Evolutionary conservation across 1,140 invertebrate species (phyloP).

Genomic region (Coelopa frigida): DNA sequence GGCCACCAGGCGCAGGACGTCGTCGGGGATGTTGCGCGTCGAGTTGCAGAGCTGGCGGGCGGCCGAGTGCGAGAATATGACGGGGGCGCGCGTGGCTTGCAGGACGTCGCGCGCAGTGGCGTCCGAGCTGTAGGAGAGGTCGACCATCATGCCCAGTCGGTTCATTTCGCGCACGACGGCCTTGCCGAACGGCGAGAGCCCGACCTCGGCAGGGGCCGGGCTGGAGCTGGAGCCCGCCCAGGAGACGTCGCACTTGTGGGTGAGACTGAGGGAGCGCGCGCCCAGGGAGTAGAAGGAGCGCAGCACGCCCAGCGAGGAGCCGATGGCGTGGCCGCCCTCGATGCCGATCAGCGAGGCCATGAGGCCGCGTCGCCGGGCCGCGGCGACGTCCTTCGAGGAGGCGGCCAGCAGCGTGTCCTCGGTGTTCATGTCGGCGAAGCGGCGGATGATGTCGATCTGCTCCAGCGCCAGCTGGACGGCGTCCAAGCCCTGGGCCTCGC

Average conservation of each 20-base stretch:
- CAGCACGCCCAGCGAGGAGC: conserved; percentile 73
- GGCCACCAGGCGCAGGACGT: conserved; percentile 71
- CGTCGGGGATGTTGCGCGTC: conserved; percentile 81
- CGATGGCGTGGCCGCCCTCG: conserved; percentile 79
- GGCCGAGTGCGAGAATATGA: conserved; percentile 88
- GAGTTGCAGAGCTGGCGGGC: conserved; percentile 80
- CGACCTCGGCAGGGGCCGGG: conserved; percentile 42
- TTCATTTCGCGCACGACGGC: conserved; percentile 81
- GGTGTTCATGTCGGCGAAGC: conserved; percentile 70
- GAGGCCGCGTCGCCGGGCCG: conserved; percentile 66
- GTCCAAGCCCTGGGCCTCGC: conserved; percentile 71
- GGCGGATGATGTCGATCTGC: conserved; percentile 82
- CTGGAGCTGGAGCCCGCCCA: conserved; percentile 54
- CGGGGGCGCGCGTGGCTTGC: conserved; percentile 74
- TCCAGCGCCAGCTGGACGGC: conserved; percentile 79
- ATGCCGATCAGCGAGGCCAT: conserved; percentile 79
- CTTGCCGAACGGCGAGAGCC: conserved; percentile 61
- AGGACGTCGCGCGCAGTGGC: conserved; percentile 79
- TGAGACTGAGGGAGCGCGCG: conserved; percentile 71
- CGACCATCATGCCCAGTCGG: conserved; percentile 88
- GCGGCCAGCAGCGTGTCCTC: conserved; percentile 63
- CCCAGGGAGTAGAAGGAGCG: conserved; percentile 78
- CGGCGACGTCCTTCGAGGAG: conserved; percentile 62
- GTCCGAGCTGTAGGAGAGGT: conserved; percentile 82
- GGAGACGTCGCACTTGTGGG: conserved; percentile 71